These are phyloP conservation scores for Acanthopagrus latus DNA, from an alignment of 2,797 vertebrate genomes.

Conservation along the genomic window DNA sequence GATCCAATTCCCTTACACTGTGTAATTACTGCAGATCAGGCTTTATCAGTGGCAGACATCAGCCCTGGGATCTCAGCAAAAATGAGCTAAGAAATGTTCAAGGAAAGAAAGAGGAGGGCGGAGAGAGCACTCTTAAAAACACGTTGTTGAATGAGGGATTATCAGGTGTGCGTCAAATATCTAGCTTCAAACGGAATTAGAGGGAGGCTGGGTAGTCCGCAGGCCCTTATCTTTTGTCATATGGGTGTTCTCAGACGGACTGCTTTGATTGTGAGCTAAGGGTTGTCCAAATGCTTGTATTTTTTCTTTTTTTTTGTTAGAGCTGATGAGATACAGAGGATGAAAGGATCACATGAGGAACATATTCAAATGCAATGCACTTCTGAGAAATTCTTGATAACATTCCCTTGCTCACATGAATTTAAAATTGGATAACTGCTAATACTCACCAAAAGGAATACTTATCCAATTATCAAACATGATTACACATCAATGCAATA, in stretches of 20 bases:
- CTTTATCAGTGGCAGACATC: conserved; percentile 82
- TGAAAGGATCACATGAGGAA: conserved; percentile 55
- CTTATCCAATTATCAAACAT: conserved; percentile 49
- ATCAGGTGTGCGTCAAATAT: conserved; percentile 69
- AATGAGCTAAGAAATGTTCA: conserved; percentile 76
- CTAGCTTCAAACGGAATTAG: conserved; percentile 70
- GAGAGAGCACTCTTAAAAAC: conserved; percentile 53
- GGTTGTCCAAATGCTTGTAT: conserved; percentile 44
- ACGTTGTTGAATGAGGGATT: conserved; percentile 71
- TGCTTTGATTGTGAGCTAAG: conserved; percentile 65
- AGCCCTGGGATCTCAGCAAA: conserved; percentile 67
- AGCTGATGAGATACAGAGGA: conserved; percentile 61
- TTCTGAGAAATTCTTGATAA: conserved; percentile 58
- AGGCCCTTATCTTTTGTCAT: conserved; percentile 65
- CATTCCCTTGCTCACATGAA: conserved; percentile 34
- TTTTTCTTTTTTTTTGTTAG: conserved; percentile 14
- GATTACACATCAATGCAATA: conserved; percentile 44
- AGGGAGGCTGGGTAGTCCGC: conserved; percentile 45
- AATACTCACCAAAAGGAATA: conserved; percentile 53
- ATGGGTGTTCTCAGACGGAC: conserved; percentile 55
- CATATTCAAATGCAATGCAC: conserved; percentile 57
- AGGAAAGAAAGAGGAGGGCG: conserved; percentile 55
- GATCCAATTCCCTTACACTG: conserved; percentile 75
- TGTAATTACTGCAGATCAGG: conserved; percentile 79
- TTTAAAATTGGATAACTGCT: conserved; percentile 44